Percentiles rank a stretch among this genome's conserved stretches.
Conservation (phyloP, 2,113 vertebrate genomes). For the Hepsetus odoe region DNA sequence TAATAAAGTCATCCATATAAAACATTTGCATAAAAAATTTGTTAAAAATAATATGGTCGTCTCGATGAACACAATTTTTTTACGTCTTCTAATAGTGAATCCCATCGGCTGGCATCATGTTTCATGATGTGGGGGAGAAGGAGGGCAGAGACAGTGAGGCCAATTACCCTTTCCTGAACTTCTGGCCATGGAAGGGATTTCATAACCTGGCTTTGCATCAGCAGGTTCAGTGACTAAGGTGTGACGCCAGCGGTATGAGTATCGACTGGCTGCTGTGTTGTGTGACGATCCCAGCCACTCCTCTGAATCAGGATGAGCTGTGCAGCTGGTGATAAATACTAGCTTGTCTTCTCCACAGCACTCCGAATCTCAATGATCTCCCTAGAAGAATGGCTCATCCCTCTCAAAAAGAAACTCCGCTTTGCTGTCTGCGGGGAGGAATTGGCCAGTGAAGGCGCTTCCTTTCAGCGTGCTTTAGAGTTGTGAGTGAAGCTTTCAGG, state of each 20-base stretch:
- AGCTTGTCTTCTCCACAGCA: constrained; percentile 5
- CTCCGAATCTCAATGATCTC: constrained; percentile 8
- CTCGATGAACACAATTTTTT: no score
- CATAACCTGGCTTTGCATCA: neutral
- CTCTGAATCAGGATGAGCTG: constrained; percentile 18
- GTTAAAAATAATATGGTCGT: no score
- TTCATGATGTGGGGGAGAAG: no score
- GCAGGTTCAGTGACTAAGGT: neutral
- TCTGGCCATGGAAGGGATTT: neutral
- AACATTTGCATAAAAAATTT: no score
- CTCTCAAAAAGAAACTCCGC: neutral
- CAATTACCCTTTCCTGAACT: no score
- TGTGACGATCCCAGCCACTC: neutral
- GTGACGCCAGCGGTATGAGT: neutral
- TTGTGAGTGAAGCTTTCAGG: constrained; percentile 20
- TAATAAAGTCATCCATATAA: no score
- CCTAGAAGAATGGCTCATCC: constrained; percentile 21
- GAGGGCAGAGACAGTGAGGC: no score
- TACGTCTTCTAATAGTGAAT: no score
- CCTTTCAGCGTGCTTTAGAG: constrained; percentile 6
- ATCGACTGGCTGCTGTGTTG: neutral
- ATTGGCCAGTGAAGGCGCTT: constrained; percentile 19
- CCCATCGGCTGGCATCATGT: no score
- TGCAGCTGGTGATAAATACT: constrained; percentile 24
- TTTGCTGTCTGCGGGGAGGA: constrained; percentile 7